Conservation (phyloP, 2,797 vertebrate genomes). For the Eulemur albifrons region DNA sequence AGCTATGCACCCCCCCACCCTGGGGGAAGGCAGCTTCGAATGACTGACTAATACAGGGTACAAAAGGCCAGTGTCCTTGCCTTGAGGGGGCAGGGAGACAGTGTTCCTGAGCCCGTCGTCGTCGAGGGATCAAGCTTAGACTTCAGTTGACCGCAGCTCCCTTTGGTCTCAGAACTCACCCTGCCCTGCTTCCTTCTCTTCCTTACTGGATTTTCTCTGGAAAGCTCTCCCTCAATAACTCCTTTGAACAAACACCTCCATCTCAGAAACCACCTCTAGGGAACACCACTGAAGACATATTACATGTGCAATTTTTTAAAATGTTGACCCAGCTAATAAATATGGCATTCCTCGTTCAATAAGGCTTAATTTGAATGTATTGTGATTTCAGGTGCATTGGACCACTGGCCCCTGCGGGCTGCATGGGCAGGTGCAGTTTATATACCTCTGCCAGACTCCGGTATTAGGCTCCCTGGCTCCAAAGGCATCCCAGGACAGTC, state of each 20-base stretch:
- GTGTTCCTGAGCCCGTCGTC: fast-evolving
- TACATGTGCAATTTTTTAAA: background rate
- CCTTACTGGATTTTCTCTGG: background rate
- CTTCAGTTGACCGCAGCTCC: background rate
- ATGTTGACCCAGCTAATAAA: background rate
- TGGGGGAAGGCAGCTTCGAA: background rate
- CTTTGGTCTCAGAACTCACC: too few species aligned
- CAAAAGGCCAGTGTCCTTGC: background rate
- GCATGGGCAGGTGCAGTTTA: background rate
- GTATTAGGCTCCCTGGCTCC: background rate
- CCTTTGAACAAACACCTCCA: background rate
- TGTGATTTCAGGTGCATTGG: background rate
- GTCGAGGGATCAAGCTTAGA: background rate
- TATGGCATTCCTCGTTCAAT: background rate
- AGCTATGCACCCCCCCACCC: fast-evolving
- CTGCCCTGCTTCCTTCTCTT: background rate
- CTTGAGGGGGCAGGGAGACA: background rate
- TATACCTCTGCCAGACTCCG: background rate
- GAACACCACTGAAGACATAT: background rate
- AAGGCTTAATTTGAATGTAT: background rate
- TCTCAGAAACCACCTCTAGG: background rate
- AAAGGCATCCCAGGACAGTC: background rate
- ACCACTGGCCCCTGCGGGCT: background rate
- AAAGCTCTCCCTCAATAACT: background rate
- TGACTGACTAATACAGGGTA: background rate